Percentiles rank a stretch among this genome's conserved stretches.
These are phyloP conservation scores for Siniperca knerii DNA, from an alignment of 2,113 vertebrate genomes.

Conservation along the genomic window DNA sequence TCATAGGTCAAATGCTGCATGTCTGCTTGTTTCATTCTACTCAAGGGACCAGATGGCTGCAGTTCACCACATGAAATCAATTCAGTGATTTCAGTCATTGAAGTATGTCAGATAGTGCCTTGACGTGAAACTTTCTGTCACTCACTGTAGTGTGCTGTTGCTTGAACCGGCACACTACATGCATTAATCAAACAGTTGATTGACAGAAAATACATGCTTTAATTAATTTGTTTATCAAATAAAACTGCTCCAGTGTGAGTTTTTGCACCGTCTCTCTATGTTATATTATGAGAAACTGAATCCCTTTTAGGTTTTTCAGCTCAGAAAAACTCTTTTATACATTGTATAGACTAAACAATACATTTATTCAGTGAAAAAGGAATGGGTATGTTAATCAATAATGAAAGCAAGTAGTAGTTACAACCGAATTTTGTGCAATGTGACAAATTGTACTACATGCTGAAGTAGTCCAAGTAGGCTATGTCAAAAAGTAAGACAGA, in stretches of 20 bases:
- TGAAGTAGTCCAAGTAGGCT: neutral
- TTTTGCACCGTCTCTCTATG: neutral
- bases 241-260: neutral
- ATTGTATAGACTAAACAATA: neutral
- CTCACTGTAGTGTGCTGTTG: neutral
- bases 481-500: neutral
- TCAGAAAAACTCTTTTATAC: neutral
- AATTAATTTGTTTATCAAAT: neutral
- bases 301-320: neutral
- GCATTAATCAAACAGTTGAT: neutral
- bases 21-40: neutral
- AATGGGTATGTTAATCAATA: neutral
- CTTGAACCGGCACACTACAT: neutral
- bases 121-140: neutral
- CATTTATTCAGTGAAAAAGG: neutral
- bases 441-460: neutral
- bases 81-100: neutral
- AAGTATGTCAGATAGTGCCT: neutral
- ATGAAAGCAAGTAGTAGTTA: neutral
- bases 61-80: conserved; percentile 10
- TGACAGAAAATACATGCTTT: neutral
- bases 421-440: neutral
- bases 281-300: neutral
- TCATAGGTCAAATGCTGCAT: neutral
- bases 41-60: neutral